Evolutionary conservation across 1,140 invertebrate species (phyloP).

Genomic region (Drosophila fuyamai): DNA sequence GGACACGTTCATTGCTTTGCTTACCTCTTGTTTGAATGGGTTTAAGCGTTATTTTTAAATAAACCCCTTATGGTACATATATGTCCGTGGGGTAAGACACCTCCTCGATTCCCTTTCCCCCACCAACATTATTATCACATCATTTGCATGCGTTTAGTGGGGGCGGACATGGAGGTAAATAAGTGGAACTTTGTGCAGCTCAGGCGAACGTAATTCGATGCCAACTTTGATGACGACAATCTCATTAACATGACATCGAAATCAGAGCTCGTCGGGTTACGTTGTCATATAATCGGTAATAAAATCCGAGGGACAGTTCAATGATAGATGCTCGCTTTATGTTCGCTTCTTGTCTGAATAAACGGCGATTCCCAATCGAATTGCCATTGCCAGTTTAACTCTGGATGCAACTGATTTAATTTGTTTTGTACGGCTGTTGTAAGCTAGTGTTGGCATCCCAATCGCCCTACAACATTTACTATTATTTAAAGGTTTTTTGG

Average conservation of each 20-base stretch:
- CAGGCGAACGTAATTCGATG: constrained; percentile 67
- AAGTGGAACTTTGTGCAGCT: constrained; percentile 58
- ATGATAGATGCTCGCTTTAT: constrained; percentile 52
- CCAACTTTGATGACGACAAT: constrained; percentile 74
- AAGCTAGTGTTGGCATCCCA: no score
- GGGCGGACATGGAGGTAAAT: constrained; percentile 25
- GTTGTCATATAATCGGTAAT: constrained; percentile 27
- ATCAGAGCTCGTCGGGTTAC: constrained; percentile 41
- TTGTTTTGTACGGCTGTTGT: background rate
- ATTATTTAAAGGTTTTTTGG: no score
- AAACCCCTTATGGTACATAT: background rate
- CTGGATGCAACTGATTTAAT: constrained; percentile 6
- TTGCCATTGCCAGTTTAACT: constrained; percentile 9
- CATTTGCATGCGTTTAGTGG: constrained; percentile 65
- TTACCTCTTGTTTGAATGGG: constrained; percentile 67
- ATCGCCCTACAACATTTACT: no score
- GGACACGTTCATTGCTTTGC: constrained; percentile 56
- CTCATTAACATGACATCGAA: constrained; percentile 73
- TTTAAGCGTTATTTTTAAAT: constrained; percentile 57
- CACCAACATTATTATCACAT: constrained; percentile 61
- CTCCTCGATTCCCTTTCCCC: background rate
- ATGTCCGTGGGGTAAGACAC: background rate
- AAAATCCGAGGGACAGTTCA: constrained; percentile 41
- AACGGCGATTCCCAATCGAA: constrained; percentile 28
- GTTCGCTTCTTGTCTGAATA: constrained; percentile 33